Evolutionary conservation across 2,888 invertebrate genomes (phyloP).

Genomic region (Choristoneura rosaceana): DNA sequence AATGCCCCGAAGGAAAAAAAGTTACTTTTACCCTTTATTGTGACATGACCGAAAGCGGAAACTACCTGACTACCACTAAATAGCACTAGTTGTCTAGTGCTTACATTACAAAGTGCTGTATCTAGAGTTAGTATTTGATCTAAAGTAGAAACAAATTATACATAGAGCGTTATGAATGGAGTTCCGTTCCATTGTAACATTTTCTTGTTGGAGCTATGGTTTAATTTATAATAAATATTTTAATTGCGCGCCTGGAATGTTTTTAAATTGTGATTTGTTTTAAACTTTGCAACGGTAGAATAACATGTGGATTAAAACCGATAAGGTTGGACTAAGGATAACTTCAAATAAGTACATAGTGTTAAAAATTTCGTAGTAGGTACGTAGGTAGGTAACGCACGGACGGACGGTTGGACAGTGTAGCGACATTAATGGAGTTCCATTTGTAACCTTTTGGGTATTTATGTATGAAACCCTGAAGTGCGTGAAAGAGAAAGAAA

Average conservation of each 20-base stretch:
- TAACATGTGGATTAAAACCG: background rate
- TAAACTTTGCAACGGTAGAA: background rate
- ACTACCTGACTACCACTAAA: background rate
- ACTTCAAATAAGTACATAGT: background rate
- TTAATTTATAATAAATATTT: constrained; percentile 34
- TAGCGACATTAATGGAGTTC: too few species aligned
- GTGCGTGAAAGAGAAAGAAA: too few species aligned
- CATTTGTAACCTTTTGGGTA: too few species aligned
- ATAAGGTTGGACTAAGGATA: background rate
- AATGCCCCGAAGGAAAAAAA: too few species aligned
- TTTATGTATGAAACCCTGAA: too few species aligned
- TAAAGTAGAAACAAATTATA: constrained; percentile 1
- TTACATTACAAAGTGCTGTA: constrained; percentile 5
- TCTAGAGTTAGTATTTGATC: constrained; percentile 19
- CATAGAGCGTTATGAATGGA: constrained; percentile 29
- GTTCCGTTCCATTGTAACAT: constrained; percentile 36
- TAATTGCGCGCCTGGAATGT: constrained; percentile 13
- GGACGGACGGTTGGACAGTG: too few species aligned
- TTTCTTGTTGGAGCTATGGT: constrained; percentile 5
- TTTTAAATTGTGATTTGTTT: constrained; percentile 7
- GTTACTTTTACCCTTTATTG: too few species aligned
- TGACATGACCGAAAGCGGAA: too few species aligned
- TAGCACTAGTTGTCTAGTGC: background rate
- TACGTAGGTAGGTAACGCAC: background rate
- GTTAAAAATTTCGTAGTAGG: background rate